Conservation (phyloP, 2,113 vertebrate species). For the Gallinago undulata region DNA sequence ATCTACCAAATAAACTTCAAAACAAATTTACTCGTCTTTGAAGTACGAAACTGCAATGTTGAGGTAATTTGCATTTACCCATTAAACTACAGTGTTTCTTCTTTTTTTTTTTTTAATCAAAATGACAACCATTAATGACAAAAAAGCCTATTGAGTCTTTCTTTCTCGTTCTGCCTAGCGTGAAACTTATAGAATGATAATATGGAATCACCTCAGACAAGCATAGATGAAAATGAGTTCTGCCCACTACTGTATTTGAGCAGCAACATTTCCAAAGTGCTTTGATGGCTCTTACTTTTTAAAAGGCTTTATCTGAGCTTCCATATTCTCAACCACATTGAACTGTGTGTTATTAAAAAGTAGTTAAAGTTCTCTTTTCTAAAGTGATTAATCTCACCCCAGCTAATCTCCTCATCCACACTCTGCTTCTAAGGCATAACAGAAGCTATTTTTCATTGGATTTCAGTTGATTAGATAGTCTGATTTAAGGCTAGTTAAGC, state of each 20-base stretch:
- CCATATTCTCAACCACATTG: conserved; percentile 51
- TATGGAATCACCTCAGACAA: conserved; percentile 7
- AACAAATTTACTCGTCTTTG: conserved; percentile 58
- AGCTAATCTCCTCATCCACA: conserved; percentile 72
- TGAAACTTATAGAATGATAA: not conserved
- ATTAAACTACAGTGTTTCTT: conserved; percentile 38
- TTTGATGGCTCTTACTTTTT: not conserved
- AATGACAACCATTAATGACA: conserved; percentile 39
- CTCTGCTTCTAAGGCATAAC: conserved; percentile 67
- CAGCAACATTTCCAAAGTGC: conserved; percentile 20
- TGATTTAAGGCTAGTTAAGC: conserved; percentile 64
- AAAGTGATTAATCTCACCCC: conserved; percentile 73
- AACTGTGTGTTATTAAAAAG: conserved; percentile 68
- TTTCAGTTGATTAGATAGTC: conserved; percentile 67
- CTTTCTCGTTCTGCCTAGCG: not conserved
- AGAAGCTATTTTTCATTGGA: conserved; percentile 69
- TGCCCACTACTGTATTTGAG: conserved; percentile 15
- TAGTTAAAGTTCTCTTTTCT: conserved; percentile 77
- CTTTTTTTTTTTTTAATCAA: conserved; percentile 22
- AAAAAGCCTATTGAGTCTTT: not conserved
- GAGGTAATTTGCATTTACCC: conserved; percentile 43
- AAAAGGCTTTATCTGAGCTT: conserved; percentile 24
- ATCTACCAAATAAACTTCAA: conserved; percentile 56
- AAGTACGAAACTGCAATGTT: conserved; percentile 14
- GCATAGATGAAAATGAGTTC: conserved; percentile 11